Percentiles rank a stretch among this genome's conserved stretches.
Evolutionary conservation across 2,888 invertebrate genomes (phyloP).

Genomic region (Heteromurus nitidus): DNA sequence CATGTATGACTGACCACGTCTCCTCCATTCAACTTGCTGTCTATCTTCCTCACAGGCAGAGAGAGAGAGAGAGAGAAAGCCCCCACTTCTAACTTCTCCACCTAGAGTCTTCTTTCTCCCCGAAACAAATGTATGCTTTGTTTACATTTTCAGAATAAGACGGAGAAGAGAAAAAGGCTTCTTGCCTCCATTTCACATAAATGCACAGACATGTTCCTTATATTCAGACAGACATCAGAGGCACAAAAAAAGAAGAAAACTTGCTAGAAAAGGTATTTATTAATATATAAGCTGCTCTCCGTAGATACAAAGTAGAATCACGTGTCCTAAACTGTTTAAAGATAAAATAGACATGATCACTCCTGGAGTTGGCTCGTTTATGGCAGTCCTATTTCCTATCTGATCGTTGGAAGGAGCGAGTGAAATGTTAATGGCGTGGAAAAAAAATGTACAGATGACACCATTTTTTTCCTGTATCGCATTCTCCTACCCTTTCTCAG

Average conservation of each 20-base stretch:
- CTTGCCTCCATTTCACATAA: too few relatives aligned
- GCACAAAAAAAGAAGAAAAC: too few relatives aligned
- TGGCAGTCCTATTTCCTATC: too few relatives aligned
- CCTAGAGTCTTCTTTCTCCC: background rate
- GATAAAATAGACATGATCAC: background rate
- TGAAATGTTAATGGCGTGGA: background rate
- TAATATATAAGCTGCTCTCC: too few relatives aligned
- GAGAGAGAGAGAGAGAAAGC: background rate
- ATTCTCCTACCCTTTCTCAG: too few relatives aligned
- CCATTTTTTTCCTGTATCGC: background rate
- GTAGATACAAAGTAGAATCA: background rate
- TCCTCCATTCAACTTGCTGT: constrained; percentile 1
- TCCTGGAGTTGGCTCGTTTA: too few relatives aligned
- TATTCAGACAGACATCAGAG: too few relatives aligned
- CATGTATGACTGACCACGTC: constrained; percentile 41
- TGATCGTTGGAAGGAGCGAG: too few relatives aligned
- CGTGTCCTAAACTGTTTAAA: background rate
- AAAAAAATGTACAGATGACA: constrained; percentile 4
- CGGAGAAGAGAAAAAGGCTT: constrained; percentile 5
- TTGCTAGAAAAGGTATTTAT: too few relatives aligned
- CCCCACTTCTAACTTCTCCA: background rate
- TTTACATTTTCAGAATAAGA: constrained; percentile 8
- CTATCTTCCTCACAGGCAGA: background rate
- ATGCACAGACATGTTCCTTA: too few relatives aligned
- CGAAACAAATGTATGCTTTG: background rate